Evolutionary conservation across 2,888 invertebrate species (phyloP), one percentile per base, ranked within the genome.

Genomic region (Trichopoda pennipes): DNA sequence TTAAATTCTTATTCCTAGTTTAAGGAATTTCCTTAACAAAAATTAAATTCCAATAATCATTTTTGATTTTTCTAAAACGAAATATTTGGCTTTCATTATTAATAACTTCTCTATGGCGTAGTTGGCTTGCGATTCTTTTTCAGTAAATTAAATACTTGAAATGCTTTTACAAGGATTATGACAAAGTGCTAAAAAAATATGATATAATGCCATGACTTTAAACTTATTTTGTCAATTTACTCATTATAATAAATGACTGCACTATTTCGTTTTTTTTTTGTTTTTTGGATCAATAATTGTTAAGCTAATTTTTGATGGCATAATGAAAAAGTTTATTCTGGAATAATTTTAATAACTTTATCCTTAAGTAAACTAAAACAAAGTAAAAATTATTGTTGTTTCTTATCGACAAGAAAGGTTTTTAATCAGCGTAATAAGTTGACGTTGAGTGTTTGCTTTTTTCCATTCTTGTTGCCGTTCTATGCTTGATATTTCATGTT

Each of bases 371-470:
- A 78, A 64, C 49, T 79, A 55, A 23, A 19, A 19, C 28, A 55
- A 64, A 49, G 19, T 55, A 68, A 74, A 80, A 80, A 61, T 74
- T 74, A 73, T 77, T 81, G 73, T 73, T 77, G 64, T 68, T 69
- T 32, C 21, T 58, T 77, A 81, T 81, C 81, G 81, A 81, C 77
- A 63, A 68, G 55, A 53, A 44, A 56, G 72, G 68, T 77, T 73
- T 77, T 77, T 77, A 81, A 81, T 81, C 81, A 77, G 81, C 60
- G 74, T 56, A 63, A 77, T 78, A 74, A 78, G 74, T 78, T 77
- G 58, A 73, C 32, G 61, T 63, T 61, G 63, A 28, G 8, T 32
- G 44, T 63, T 58, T 49, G 38, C 19, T 53, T 74, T 14, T 53
- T 58, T 49, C 49, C 42, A 17, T 17, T 28, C 16, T 23, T 55